Evolutionary conservation across 2,888 invertebrate species (phyloP).

Genomic region (Spodoptera littoralis): DNA sequence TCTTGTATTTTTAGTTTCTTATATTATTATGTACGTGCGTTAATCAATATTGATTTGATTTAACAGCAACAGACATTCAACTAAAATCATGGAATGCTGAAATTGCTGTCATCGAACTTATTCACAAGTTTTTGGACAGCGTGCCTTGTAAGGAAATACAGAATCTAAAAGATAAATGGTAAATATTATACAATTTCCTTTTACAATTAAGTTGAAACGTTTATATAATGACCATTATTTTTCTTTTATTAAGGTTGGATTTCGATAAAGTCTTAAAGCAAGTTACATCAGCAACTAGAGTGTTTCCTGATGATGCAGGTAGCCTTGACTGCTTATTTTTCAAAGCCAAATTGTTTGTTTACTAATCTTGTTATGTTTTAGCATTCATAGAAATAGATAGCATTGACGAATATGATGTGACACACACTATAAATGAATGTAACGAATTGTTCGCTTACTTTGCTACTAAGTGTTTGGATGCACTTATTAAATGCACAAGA

Average conservation of each 20-base stretch:
- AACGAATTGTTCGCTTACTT: constrained; percentile 95
- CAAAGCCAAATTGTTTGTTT: neutral
- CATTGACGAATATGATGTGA: constrained; percentile 88
- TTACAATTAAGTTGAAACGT: neutral
- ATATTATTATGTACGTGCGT: neutral
- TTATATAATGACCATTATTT: too few relatives aligned
- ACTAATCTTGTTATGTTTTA: constrained; percentile 51
- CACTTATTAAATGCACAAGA: constrained; percentile 93
- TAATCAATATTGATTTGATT: neutral
- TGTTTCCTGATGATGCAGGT: constrained; percentile 39
- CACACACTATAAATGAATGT: constrained; percentile 91
- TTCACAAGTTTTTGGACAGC: constrained; percentile 92
- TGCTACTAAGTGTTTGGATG: constrained; percentile 92
- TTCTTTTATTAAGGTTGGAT: constrained; percentile 31
- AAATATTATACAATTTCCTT: constrained; percentile 26
- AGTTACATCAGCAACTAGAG: constrained; percentile 37
- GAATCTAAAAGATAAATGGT: constrained; percentile 90
- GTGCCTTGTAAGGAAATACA: constrained; percentile 89
- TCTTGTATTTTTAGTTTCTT: neutral
- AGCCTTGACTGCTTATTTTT: too few relatives aligned
- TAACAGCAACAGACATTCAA: constrained; percentile 77
- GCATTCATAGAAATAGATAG: constrained; percentile 91
- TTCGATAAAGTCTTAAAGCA: constrained; percentile 39
- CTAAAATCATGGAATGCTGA: constrained; percentile 90
- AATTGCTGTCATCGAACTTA: constrained; percentile 92